phyloP scores from a whole-genome alignment of 1,140 invertebrate species.

The Episyrphus balteatus region DNA sequence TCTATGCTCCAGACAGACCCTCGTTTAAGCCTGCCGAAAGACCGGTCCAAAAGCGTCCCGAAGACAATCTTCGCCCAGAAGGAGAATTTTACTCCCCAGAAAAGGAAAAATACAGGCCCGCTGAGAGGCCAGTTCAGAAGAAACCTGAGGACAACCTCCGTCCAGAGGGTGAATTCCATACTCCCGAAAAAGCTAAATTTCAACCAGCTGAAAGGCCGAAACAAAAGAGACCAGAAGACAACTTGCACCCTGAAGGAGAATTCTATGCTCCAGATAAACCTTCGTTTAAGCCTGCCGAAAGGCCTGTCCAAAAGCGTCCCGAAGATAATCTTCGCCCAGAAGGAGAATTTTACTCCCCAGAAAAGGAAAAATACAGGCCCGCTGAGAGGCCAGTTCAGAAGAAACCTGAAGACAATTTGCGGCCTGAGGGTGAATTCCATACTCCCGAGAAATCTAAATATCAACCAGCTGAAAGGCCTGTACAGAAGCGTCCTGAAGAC shows the following conservation, averaged over 20 bases:
- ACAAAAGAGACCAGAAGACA: conserved; percentile 38
- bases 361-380: conserved; percentile 24
- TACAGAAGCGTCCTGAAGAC: conserved; percentile 40
- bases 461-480: conserved; percentile 31
- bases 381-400: conserved; percentile 41
- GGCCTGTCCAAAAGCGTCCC: conserved; percentile 35
- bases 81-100: conserved; percentile 46
- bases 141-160: conserved; percentile 43
- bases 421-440: conserved; percentile 44
- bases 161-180: conserved; percentile 45
- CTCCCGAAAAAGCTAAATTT: conserved; percentile 37
- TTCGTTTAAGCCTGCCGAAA: conserved; percentile 36
- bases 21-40: conserved; percentile 41
- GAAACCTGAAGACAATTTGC: conserved; percentile 43
- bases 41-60: conserved; percentile 42
- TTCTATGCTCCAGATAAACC: conserved; percentile 40
- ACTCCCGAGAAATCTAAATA: conserved; percentile 38
- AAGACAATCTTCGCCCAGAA: conserved; percentile 50
- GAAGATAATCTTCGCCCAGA: conserved; percentile 43
- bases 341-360: conserved; percentile 42
- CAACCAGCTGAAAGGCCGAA: conserved; percentile 37
- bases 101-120: conserved; percentile 36
- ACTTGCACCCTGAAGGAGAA: conserved; percentile 45
- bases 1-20: conserved; percentile 37
- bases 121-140: conserved; percentile 37